Evolutionary conservation across 2,113 vertebrate species (phyloP), one percentile per base, ranked within the genome.

Genomic region (Oncorhynchus tshawytscha): DNA sequence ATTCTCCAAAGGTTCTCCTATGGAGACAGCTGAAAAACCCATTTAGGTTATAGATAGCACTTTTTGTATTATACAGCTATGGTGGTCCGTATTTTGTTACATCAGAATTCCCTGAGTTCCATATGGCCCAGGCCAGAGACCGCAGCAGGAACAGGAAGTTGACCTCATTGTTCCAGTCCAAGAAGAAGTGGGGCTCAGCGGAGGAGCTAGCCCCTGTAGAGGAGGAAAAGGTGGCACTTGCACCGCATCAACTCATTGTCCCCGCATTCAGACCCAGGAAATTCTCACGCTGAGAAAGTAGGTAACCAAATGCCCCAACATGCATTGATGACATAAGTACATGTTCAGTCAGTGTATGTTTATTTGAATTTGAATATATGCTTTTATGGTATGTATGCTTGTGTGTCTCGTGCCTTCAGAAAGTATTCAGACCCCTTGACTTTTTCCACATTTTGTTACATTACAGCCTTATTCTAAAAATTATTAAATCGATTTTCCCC

Each of bases 121-220:
- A 91, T 5, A 88, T 85, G 0, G 84, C 84, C 34, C 93, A 92
- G 81, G 91, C 77, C 65, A 82, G 84, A 18, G 93, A 93, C 76
- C 90, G 92, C 76, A 86, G 88, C 77, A 86, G 88, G 74, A 93
- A 93, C 88, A 86, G 91, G 79, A 94, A 93, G 83, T 66, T 94
- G 79, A 83, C 51, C 0, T 91, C 92, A 0, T 76, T 95, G 51
- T 94, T 94, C 76, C 89, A 93, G 45, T 91, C 91, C 68, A 94
- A 88, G 88, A 81, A 86, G 71, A 91, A 83, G 82, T 90, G 91
- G 91, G 92, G 92, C 25, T 94, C 89, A 0, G 90, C 88, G 0
- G 85, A 93, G 81, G 92, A 93, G 4, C 82, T 92, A 70, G 88
- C 86, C 2, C 87, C 90, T 0, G 75, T 79, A 0, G 85, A 45